Evolutionary conservation across 2,113 vertebrate genomes (phyloP), one percentile per base, ranked within the genome.

Genomic region (Hiodon tergisus): DNA sequence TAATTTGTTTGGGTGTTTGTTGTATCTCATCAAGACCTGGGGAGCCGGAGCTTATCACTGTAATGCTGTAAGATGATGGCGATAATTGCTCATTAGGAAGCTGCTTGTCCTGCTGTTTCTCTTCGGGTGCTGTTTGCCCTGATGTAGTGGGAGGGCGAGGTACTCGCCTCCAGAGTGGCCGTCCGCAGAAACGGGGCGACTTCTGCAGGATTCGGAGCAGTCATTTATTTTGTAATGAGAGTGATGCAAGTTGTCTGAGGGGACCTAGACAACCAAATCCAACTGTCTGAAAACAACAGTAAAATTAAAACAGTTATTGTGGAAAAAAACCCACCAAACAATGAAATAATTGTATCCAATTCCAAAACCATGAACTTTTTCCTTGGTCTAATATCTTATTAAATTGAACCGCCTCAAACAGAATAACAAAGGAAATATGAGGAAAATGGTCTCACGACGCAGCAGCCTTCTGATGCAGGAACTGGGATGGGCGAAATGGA

Each of bases 91-190:
- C 67, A 14, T 3, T 50, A 51, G 9, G 10, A 52, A 52, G 50
- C 46, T 11, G 46, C 13, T n/a, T 14, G 8, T 31, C 31, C 31
- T 31, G 31, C 31, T 31, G 31, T 31, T 31, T 31, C 31, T 31
- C 31, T 31, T 31, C 31, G 31, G 31, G 31, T 2, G 31, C 31
- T 31, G 31, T 31, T 31, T 31, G 31, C 31, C 31, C 31, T 31
- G 31, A 77, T 58, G 17, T 63, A 66, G 62, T 74, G 47, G 68
- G 74, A 4, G 31, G 11, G 69, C 55, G 63, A 74, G 76, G 82
- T 85, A 78, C 76, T 81, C 77, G 86, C 78, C 78, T 86, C 82
- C 83, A 80, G 78, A 81, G 66, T 77, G 82, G 84, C 76, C 83
- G 78, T 81, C 79, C 62, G 17, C 57, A 79, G 13, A 73, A 62